phyloP scores from a whole-genome alignment of 2,797 vertebrate genomes.

The Labeo calbasu region DNA sequence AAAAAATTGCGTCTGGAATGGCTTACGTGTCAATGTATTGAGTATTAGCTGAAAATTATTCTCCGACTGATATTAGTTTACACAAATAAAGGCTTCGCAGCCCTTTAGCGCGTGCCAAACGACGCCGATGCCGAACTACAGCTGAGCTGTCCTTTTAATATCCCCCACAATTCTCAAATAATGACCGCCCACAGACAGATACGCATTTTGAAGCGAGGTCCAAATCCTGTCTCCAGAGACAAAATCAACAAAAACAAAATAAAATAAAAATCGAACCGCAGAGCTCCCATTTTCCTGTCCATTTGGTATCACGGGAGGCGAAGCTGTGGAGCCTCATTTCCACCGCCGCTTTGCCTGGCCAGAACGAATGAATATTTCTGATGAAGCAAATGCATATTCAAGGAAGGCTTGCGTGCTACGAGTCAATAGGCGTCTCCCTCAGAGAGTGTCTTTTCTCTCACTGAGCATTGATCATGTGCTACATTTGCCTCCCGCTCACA shows the following conservation, averaged over 20 bases:
- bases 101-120: conserved; percentile 5
- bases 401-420: neutral
- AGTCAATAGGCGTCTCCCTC: conserved; percentile 50
- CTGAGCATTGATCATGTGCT: conserved; percentile 53
- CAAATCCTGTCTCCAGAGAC: conserved; percentile 41
- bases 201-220: conserved; percentile 9
- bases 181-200: conserved; percentile 12
- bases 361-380: conserved; percentile 38
- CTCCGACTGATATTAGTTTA: conserved; percentile 17
- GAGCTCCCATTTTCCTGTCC: conserved; percentile 27
- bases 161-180: conserved; percentile 32
- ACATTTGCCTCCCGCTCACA: conserved; percentile 47
- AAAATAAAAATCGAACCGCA: conserved; percentile 11
- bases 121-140: conserved; percentile 19
- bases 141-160: conserved; percentile 32
- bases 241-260: conserved; percentile 10
- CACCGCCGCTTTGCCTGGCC: neutral
- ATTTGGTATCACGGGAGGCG: conserved; percentile 24
- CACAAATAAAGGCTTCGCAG: neutral
- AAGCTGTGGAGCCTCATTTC: conserved; percentile 1
- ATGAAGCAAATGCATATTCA: conserved; percentile 34
- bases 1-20: conserved; percentile 17
- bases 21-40: conserved; percentile 7
- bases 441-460: conserved; percentile 29
- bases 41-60: conserved; percentile 5